Percentiles rank a stretch among this genome's conserved stretches.
Evolutionary conservation across 2,797 vertebrate genomes (phyloP).

Genomic region (Potorous gilbertii): DNA sequence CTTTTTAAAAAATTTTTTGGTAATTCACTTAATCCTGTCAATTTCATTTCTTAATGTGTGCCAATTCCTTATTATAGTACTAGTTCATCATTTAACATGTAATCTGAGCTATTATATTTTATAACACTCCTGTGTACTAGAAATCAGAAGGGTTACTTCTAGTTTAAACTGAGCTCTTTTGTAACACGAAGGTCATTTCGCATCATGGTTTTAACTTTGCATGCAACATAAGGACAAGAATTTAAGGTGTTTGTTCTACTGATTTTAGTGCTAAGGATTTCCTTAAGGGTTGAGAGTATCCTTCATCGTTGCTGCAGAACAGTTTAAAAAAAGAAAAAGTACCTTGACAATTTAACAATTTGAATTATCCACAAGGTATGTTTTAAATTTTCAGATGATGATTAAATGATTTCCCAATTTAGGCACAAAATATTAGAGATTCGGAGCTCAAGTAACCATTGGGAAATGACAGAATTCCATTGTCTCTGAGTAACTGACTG

Average conservation of each 20-base stretch:
- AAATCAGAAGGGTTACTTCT: constrained; percentile 60
- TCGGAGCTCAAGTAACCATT: constrained; percentile 41
- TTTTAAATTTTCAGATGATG: constrained; percentile 42
- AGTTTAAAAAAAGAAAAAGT: not conserved
- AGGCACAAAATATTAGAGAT: constrained; percentile 45
- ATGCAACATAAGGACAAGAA: not conserved
- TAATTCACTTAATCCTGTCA: constrained; percentile 32
- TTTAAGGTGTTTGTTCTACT: not conserved
- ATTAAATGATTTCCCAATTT: constrained; percentile 62
- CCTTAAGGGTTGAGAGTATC: not conserved
- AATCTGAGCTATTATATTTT: constrained; percentile 77
- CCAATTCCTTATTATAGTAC: constrained; percentile 68
- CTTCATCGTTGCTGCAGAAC: constrained; percentile 7
- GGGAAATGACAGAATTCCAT: constrained; percentile 27
- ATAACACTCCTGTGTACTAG: constrained; percentile 62
- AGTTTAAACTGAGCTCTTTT: constrained; percentile 30
- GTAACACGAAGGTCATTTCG: not conserved
- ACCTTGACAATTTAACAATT: constrained; percentile 10
- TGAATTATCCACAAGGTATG: constrained; percentile 25
- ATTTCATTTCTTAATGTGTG: constrained; percentile 64
- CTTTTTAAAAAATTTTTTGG: not conserved
- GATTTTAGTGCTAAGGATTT: not conserved
- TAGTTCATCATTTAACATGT: constrained; percentile 70
- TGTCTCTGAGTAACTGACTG: constrained; percentile 33
- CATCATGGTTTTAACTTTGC: not conserved